Evolutionary conservation across 1,140 invertebrate species (phyloP), one percentile per base, ranked within the genome.

Genomic region (Rhagoletis pomonella): DNA sequence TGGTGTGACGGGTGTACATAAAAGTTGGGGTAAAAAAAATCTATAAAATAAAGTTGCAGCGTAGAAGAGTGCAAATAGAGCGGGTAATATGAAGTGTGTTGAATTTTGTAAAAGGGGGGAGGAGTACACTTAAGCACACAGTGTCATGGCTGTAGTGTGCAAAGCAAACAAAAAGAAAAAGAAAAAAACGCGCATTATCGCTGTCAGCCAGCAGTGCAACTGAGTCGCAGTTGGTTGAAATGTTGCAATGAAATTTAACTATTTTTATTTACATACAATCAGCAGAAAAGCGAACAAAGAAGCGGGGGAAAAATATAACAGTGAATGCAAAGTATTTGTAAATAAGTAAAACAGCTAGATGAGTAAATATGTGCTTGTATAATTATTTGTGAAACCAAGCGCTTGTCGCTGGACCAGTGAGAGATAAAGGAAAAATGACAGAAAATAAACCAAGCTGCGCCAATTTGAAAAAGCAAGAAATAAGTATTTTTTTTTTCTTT

Each of bases 201-300:
- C n/a, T 6, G 47, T n/a, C 44, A 12, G 73, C 2, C n/a, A 81
- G 73, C 73, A 55, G 2, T 29, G n/a, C 73, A 81, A 81, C 29
- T 81, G 73, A 50, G 50, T n/a, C 17, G 73, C 73, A 0, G 39
- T 12, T 69, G 14, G 67, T 12, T 55, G 9, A 62, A 62, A 17
- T 62, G 17, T n/a, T 67, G 6, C n/a, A 55, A 42, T 55, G 73
- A 29, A 81, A 81, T 81, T 55, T 6, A 55, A 81, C 17, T 55
- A 29, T 81, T 81, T 55, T 81, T 81, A 81, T 81, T 73, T 73
- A 7, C 69, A 73, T 73, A 42, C 44, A 47, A 73, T 73, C 69
- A 73, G 73, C 73, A 58, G 17, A 17, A 50, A 81, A 81, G n/a
- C 50, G 55, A 58, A 1, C 1, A 7, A 67, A 67, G 29, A 4